phyloP scores from a whole-genome alignment of 2,888 invertebrate genomes.

The Anthrax anthrax region DNA sequence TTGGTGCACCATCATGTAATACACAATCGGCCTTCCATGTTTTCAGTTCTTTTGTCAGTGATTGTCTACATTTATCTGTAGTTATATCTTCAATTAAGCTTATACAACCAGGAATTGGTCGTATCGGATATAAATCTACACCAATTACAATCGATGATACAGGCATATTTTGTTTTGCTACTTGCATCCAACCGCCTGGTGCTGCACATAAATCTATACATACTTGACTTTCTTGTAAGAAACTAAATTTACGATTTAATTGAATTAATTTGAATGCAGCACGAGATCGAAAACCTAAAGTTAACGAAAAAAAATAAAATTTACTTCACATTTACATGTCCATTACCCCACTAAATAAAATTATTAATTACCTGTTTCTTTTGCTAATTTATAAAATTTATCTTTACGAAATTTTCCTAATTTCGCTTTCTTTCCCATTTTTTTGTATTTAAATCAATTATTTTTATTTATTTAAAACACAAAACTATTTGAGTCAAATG shows the following conservation, averaged over 20 bases:
- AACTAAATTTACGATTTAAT: conserved; percentile 91
- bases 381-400: conserved; percentile 96
- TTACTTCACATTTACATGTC: background rate
- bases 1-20: conserved; percentile 95
- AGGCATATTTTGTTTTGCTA: conserved; percentile 95
- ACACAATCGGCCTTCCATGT: conserved; percentile 96
- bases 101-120: conserved; percentile 78
- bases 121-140: conserved; percentile 91
- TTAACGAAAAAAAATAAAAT: too few species aligned
- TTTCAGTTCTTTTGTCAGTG: conserved; percentile 72
- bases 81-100: conserved; percentile 90
- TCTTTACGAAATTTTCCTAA: conserved; percentile 96
- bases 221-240: conserved; percentile 89
- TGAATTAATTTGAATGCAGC: conserved; percentile 99
- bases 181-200: conserved; percentile 99
- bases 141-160: conserved; percentile 88
- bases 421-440: conserved; percentile 91
- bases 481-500: too few species aligned
- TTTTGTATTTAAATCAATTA: too few species aligned
- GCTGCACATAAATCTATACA: conserved; percentile 97
- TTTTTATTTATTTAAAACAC: too few species aligned
- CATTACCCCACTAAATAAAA: too few species aligned
- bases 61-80: conserved; percentile 77
- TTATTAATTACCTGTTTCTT: conserved; percentile 83
- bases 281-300: conserved; percentile 82